phyloP scores from a whole-genome alignment of 2,113 vertebrate genomes.

The Larimichthys crocea region DNA sequence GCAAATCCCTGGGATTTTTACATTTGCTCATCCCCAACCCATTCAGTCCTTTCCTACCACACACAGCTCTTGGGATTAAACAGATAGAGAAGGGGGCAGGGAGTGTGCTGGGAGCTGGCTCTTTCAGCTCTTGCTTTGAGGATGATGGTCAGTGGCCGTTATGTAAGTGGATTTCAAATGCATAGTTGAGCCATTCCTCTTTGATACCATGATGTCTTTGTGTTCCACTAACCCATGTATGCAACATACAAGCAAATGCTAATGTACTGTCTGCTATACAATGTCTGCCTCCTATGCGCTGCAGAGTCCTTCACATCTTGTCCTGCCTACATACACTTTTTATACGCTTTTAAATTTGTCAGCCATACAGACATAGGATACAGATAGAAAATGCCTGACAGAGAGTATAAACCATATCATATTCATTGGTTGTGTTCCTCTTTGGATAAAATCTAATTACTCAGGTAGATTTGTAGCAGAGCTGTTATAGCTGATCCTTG shows the following conservation, averaged over 20 bases:
- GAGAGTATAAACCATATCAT: neutral
- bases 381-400: slow-evolving; percentile 1
- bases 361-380: neutral
- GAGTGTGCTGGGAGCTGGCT: slow-evolving; percentile 50
- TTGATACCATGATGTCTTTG: slow-evolving; percentile 57
- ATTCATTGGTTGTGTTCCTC: slow-evolving; percentile 6
- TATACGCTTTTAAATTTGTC: slow-evolving; percentile 9
- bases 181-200: slow-evolving; percentile 58
- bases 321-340: neutral
- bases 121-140: slow-evolving; percentile 70
- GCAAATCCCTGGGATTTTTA: slow-evolving; percentile 79
- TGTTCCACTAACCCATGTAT: slow-evolving; percentile 47
- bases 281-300: neutral
- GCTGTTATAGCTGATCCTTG: slow-evolving; percentile 8
- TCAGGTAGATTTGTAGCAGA: slow-evolving; percentile 7
- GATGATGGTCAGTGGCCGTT: slow-evolving; percentile 75
- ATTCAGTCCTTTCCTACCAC: slow-evolving; percentile 57
- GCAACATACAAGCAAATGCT: slow-evolving; percentile 27
- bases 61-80: slow-evolving; percentile 77
- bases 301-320: slow-evolving; percentile 24
- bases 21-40: slow-evolving; percentile 69
- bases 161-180: slow-evolving; percentile 76
- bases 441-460: slow-evolving; percentile 30
- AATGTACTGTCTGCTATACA: slow-evolving; percentile 16
- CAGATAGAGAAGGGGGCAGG: slow-evolving; percentile 62